Conservation (phyloP, 2,888 invertebrate genomes). For the Penaeus monodon region DNA sequence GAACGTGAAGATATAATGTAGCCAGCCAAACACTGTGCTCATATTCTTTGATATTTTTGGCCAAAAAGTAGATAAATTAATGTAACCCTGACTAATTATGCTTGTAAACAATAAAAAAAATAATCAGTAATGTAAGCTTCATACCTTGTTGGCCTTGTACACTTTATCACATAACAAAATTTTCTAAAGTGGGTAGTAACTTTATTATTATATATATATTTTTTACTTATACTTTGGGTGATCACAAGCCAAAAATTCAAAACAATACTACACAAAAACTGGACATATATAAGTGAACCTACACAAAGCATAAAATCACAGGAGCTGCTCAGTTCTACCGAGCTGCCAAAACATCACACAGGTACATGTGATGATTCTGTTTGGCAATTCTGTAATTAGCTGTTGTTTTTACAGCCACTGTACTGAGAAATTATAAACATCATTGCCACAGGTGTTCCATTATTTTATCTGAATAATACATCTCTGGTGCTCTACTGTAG, state of each 20-base stretch:
- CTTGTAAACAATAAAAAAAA: slow-evolving; percentile 24
- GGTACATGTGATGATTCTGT: neutral
- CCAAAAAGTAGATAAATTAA: slow-evolving; percentile 2
- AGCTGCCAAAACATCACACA: slow-evolving; percentile 21
- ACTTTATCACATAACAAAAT: slow-evolving; percentile 25
- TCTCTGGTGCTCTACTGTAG: too few species aligned
- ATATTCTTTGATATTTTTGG: slow-evolving; percentile 32
- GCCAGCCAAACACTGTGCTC: slow-evolving; percentile 52
- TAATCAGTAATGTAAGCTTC: slow-evolving; percentile 13
- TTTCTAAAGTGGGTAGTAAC: slow-evolving; percentile 9
- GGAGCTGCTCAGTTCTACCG: slow-evolving; percentile 18
- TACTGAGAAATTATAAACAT: neutral
- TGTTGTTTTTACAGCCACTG: neutral
- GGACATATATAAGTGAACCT: slow-evolving; percentile 9
- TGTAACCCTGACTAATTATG: slow-evolving; percentile 11
- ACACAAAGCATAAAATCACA: slow-evolving; percentile 14
- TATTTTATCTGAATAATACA: slow-evolving; percentile 11
- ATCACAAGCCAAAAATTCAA: slow-evolving; percentile 29
- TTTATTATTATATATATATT: neutral
- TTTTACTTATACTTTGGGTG: slow-evolving; percentile 4
- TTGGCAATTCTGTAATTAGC: slow-evolving; percentile 14
- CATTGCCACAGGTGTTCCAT: slow-evolving; percentile 8
- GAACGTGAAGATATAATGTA: slow-evolving; percentile 44
- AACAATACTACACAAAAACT: slow-evolving; percentile 19
- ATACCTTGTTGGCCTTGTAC: slow-evolving; percentile 33